Evolutionary conservation across 1,140 invertebrate species (phyloP).

Genomic region (Drosophila serrata): DNA sequence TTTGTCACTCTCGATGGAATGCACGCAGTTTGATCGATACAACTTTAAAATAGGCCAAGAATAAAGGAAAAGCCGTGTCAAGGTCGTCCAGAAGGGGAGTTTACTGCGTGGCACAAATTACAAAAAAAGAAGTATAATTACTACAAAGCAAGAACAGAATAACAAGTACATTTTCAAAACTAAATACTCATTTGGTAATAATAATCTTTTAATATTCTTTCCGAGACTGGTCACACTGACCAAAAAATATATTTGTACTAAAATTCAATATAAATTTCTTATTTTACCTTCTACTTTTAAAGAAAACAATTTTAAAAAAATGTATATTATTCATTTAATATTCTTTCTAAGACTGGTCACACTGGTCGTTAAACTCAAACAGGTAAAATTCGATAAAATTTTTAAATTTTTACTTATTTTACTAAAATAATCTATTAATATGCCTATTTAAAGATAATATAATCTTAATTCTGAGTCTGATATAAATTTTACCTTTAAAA

Average conservation of each 20-base stretch:
- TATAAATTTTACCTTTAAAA: background rate
- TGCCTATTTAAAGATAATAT: background rate
- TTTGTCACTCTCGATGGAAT: conserved; percentile 42
- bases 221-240: background rate
- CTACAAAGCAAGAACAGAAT: background rate
- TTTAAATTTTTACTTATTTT: too few relatives aligned
- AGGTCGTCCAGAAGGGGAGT: conserved; percentile 27
- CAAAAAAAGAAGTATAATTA: background rate
- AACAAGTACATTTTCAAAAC: background rate
- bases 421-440: too few relatives aligned
- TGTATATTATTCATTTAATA: background rate
- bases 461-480: too few relatives aligned
- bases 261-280: background rate
- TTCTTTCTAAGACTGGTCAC: background rate
- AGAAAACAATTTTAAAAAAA: too few relatives aligned
- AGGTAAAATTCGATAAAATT: too few relatives aligned
- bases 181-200: too few relatives aligned
- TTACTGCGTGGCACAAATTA: conserved; percentile 8
- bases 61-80: conserved; percentile 18
- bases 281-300: too few relatives aligned
- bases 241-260: background rate
- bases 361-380: too few relatives aligned
- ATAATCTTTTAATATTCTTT: background rate
- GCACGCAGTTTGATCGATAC: conserved; percentile 57
- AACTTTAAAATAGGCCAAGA: conserved; percentile 61